Percentiles rank a stretch among this genome's conserved stretches.
These are phyloP conservation scores for Tethya wilhelma DNA, from an alignment of 37 sponge, comb jelly and placozoan species.

Conservation along the genomic window DNA sequence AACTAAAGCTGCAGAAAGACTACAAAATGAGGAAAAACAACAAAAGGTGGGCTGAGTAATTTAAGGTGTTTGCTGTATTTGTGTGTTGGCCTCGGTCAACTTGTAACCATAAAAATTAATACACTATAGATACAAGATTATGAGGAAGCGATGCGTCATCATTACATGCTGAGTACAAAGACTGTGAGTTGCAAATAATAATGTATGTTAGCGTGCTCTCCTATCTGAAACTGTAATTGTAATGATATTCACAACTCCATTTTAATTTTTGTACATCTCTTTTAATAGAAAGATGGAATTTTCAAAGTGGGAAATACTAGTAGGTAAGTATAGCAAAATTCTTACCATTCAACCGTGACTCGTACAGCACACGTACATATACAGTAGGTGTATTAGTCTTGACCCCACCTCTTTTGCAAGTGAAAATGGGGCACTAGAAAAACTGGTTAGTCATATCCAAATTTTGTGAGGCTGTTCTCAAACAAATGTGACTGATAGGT, in stretches of 20 bases:
- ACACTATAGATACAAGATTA: neutral
- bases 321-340: too few species aligned
- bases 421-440: too few species aligned
- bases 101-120: neutral
- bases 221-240: neutral
- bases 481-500: neutral
- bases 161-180: conserved; percentile 67
- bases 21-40: neutral
- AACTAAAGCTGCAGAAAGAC: neutral
- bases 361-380: too few species aligned
- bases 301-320: too few species aligned
- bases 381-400: too few species aligned
- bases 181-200: conserved; percentile 10
- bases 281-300: neutral
- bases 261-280: too few species aligned
- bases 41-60: neutral
- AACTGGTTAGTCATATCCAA: too few species aligned
- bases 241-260: neutral
- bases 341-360: too few species aligned
- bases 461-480: too few species aligned
- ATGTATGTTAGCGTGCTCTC: neutral
- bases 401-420: too few species aligned
- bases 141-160: conserved; percentile 32
- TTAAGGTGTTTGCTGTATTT: too few species aligned
- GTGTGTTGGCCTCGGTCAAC: neutral